Evolutionary conservation across 1,140 invertebrate genomes (phyloP).

Genomic region (Maconellicoccus hirsutus): DNA sequence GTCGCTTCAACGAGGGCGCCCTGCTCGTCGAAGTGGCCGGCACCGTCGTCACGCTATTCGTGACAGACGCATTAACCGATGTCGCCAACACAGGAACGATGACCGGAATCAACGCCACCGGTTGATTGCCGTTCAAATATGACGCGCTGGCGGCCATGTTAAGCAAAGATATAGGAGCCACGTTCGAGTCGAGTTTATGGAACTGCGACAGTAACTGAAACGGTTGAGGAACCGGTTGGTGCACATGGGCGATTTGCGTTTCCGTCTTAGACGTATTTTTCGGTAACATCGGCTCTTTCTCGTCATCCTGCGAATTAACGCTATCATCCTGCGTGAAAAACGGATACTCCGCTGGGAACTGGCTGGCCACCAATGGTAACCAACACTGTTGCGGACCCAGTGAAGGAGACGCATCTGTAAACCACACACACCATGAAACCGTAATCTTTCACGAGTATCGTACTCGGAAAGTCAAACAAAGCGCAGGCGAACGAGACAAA

Average conservation of each 20-base stretch:
- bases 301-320: constrained; percentile 23
- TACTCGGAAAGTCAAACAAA: no score
- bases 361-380: constrained; percentile 47
- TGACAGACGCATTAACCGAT: constrained; percentile 37
- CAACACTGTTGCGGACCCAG: constrained; percentile 35
- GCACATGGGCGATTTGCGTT: not conserved
- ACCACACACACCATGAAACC: no score
- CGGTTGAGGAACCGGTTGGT: not conserved
- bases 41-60: constrained; percentile 31
- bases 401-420: not conserved
- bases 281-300: constrained; percentile 16
- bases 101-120: constrained; percentile 27
- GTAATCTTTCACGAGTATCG: no score
- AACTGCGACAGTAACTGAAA: constrained; percentile 15
- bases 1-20: constrained; percentile 35
- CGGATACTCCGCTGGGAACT: constrained; percentile 48
- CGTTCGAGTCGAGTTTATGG: not conserved
- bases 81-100: constrained; percentile 35
- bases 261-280: not conserved
- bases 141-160: constrained; percentile 11
- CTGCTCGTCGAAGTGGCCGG: constrained; percentile 34
- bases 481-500: no score
- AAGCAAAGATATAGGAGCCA: constrained; percentile 21
- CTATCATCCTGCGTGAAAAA: constrained; percentile 34
- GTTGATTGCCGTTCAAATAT: constrained; percentile 23